Conservation (phyloP, 2,113 vertebrate species). For the Xenus cinereus region DNA sequence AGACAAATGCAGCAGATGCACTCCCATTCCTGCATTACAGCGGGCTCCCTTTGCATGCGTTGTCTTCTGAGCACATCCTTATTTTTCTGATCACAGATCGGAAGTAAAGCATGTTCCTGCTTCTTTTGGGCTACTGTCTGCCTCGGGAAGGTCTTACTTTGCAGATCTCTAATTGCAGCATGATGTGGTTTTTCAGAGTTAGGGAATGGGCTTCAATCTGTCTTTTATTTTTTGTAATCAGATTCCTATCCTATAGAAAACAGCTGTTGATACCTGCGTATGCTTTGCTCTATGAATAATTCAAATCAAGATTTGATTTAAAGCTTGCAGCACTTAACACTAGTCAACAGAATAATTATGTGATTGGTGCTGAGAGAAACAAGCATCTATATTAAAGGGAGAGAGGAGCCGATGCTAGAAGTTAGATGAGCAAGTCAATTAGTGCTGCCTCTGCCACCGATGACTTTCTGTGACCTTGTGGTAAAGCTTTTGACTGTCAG, state of each 20-base stretch:
- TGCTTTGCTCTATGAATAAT: slow-evolving; percentile 26
- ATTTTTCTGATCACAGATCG: neutral
- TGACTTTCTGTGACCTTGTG: neutral
- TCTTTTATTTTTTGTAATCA: neutral
- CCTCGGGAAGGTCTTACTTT: neutral
- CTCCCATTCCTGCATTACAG: neutral
- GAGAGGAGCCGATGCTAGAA: neutral
- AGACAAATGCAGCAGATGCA: neutral
- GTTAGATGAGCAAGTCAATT: neutral
- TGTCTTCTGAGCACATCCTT: neutral
- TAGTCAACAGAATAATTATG: neutral
- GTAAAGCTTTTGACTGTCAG: neutral
- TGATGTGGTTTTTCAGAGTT: neutral
- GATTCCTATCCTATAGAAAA: neutral
- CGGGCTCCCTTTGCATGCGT: neutral
- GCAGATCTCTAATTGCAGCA: neutral
- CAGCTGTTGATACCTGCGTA: neutral
- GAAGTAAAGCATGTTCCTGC: neutral
- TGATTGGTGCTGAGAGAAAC: neutral
- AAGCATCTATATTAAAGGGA: neutral
- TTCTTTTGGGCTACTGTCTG: neutral
- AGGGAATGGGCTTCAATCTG: neutral
- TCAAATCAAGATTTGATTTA: slow-evolving; percentile 27
- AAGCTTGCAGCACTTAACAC: neutral
- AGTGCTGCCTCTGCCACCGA: neutral